Evolutionary conservation across 2,888 invertebrate genomes (phyloP).

Genomic region (Autographa pulchrina): DNA sequence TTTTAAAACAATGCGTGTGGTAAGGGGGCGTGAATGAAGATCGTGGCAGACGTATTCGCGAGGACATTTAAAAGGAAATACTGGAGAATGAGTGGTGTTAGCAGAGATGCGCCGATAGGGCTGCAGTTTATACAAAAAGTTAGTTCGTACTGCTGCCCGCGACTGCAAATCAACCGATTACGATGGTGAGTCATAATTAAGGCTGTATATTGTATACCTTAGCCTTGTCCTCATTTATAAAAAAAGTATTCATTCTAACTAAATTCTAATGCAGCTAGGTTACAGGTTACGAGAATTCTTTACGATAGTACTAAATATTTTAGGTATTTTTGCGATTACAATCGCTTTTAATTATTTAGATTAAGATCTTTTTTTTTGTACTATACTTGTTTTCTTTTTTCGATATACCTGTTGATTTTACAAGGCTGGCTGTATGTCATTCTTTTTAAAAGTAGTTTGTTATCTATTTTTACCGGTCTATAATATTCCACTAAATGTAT

Average conservation of each 20-base stretch:
- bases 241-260: not conserved
- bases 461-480: too few species aligned
- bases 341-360: not conserved
- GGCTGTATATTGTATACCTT: constrained; percentile 20
- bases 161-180: constrained; percentile 90
- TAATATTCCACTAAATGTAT: too few species aligned
- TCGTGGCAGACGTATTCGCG: constrained; percentile 52
- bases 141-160: constrained; percentile 89
- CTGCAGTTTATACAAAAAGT: constrained; percentile 89
- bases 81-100: constrained; percentile 87
- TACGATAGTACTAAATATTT: not conserved
- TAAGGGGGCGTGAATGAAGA: constrained; percentile 66
- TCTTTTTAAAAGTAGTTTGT: not conserved
- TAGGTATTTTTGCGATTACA: not conserved
- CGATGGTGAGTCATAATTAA: constrained; percentile 88
- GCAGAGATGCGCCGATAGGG: constrained; percentile 91
- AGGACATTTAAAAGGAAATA: constrained; percentile 65
- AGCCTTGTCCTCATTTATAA: not conserved
- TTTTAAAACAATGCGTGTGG: constrained; percentile 67
- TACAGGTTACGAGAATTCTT: not conserved
- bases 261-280: not conserved
- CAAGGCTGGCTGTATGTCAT: not conserved
- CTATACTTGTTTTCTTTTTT: not conserved
- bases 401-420: not conserved
- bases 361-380: not conserved